Evolutionary conservation across 2,888 invertebrate genomes (phyloP).

Genomic region (Acronicta leporina): DNA sequence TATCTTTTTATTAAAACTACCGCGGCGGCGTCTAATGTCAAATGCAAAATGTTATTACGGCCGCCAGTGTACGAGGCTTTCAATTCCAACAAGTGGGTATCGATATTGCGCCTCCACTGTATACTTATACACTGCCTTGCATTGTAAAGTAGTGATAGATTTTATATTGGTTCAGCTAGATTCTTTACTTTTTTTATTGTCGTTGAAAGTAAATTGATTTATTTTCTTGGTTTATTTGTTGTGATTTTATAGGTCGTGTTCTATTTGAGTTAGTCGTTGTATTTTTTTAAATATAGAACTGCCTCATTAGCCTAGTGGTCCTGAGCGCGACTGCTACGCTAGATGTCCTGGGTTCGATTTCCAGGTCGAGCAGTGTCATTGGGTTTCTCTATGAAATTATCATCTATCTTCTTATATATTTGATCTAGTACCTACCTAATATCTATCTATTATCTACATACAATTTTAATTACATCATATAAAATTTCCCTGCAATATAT

Average conservation of each 20-base stretch:
- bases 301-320: no score
- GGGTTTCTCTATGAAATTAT: no score
- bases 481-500: constrained; percentile 6
- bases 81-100: constrained; percentile 77
- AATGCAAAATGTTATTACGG: constrained; percentile 71
- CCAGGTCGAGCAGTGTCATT: no score
- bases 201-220: constrained; percentile 16
- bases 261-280: neutral
- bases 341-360: no score
- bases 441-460: no score
- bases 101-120: constrained; percentile 60
- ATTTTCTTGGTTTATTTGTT: constrained; percentile 9
- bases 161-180: constrained; percentile 42
- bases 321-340: no score
- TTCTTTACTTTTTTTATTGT: constrained; percentile 17
- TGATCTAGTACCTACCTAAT: neutral
- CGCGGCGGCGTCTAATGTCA: constrained; percentile 62
- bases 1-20: constrained; percentile 68
- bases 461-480: neutral
- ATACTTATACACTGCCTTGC: constrained; percentile 58
- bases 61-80: constrained; percentile 58
- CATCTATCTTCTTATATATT: no score
- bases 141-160: constrained; percentile 48
- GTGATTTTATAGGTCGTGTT: neutral
- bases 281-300: no score